Conservation (phyloP, 35 echinoderm and acorn worm species). For the Heliocidaris tuberculata region DNA sequence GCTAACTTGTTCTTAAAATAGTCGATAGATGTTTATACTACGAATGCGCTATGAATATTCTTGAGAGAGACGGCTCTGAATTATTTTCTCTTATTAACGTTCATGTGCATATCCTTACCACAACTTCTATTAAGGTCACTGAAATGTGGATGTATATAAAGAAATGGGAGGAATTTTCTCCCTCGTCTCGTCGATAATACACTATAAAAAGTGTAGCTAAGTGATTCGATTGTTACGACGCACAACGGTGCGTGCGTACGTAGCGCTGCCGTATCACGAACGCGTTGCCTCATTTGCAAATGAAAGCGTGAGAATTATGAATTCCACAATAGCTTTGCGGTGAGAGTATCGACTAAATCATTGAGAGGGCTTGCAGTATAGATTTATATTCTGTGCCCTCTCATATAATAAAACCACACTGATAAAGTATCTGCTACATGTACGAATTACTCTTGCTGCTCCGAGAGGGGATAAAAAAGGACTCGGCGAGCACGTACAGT, state of each 20-base stretch:
- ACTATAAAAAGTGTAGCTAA: neutral
- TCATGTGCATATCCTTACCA: neutral
- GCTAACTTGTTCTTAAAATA: neutral
- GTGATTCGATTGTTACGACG: neutral
- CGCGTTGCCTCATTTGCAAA: constrained; percentile 21
- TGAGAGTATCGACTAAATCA: constrained; percentile 36
- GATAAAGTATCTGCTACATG: neutral
- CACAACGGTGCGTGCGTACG: neutral
- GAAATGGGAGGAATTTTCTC: neutral
- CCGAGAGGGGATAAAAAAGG: neutral
- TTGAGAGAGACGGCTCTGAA: neutral
- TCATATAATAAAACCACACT: neutral
- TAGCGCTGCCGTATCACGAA: neutral
- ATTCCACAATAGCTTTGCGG: neutral
- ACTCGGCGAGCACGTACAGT: neutral
- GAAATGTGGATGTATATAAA: neutral
- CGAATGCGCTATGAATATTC: neutral
- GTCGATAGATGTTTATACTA: neutral
- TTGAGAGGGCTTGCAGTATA: neutral
- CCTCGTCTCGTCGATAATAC: neutral
- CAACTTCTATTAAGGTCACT: too few species aligned
- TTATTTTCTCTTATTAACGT: neutral
- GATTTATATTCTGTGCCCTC: neutral
- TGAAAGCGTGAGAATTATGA: constrained; percentile 25
- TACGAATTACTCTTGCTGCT: neutral